phyloP scores from a whole-genome alignment of 2,888 invertebrate genomes.

The Margaritifera margaritifera region DNA sequence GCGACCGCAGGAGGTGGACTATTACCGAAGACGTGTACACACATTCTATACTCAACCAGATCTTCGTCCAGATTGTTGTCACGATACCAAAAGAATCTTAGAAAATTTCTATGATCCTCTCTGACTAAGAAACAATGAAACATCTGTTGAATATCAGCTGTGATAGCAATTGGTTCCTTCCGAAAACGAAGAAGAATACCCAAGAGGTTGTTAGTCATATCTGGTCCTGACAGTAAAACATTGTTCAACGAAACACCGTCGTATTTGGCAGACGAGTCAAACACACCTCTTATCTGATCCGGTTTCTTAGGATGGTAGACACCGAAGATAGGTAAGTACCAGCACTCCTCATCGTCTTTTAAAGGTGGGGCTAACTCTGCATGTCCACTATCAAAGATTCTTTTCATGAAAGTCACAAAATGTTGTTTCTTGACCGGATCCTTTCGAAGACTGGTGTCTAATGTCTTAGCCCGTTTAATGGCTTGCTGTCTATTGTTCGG shows the following conservation, averaged over 20 bases:
- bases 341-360: conserved; percentile 24
- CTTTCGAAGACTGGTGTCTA: conserved; percentile 22
- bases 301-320: conserved; percentile 29
- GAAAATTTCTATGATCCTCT: conserved; percentile 24
- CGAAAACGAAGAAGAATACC: conserved; percentile 31
- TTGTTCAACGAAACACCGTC: conserved; percentile 31
- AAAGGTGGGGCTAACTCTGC: conserved; percentile 34
- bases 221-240: conserved; percentile 30
- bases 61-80: conserved; percentile 24
- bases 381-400: conserved; percentile 21
- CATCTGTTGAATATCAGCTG: conserved; percentile 37
- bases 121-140: conserved; percentile 31
- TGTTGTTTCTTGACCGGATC: conserved; percentile 23
- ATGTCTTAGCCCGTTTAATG: conserved; percentile 13
- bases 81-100: conserved; percentile 37
- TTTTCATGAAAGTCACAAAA: conserved; percentile 34
- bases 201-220: conserved; percentile 28
- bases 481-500: conserved; percentile 26
- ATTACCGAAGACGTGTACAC: conserved; percentile 35
- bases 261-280: conserved; percentile 34
- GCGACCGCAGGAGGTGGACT: conserved; percentile 34
- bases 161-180: conserved; percentile 23
- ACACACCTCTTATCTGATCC: conserved; percentile 32
- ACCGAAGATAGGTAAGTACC: conserved; percentile 41
- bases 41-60: conserved; percentile 32